Evolutionary conservation across 1,140 invertebrate genomes (phyloP).

Genomic region (Leptopilina boulardi): DNA sequence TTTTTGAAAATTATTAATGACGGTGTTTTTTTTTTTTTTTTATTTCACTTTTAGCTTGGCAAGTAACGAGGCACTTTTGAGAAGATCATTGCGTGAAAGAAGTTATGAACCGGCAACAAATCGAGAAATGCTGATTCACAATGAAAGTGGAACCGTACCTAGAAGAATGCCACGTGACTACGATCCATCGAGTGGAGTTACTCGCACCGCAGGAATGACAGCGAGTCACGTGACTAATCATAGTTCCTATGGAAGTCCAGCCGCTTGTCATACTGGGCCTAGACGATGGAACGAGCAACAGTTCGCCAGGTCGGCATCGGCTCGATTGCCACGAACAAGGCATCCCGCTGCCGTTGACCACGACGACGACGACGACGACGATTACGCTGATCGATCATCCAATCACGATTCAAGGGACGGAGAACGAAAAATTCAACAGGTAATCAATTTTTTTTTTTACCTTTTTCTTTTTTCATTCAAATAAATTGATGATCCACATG

Average conservation of each 20-base stretch:
- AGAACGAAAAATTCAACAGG: slow-evolving; percentile 82
- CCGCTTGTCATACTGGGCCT: slow-evolving; percentile 56
- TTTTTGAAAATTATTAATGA: too few species aligned
- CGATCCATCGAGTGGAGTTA: slow-evolving; percentile 52
- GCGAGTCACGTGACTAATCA: slow-evolving; percentile 50
- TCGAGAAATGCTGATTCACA: slow-evolving; percentile 62
- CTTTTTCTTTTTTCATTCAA: not conserved
- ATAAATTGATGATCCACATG: not conserved
- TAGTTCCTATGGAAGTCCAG: slow-evolving; percentile 47
- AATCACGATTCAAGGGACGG: slow-evolving; percentile 77
- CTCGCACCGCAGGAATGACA: slow-evolving; percentile 38
- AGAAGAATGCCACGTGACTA: slow-evolving; percentile 61
- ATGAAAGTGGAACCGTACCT: slow-evolving; percentile 61
- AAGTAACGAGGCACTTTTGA: slow-evolving; percentile 58
- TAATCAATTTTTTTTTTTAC: slow-evolving; percentile 44
- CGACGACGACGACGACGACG: slow-evolving; percentile 64
- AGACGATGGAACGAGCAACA: slow-evolving; percentile 74
- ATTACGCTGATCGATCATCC: slow-evolving; percentile 66
- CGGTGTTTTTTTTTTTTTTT: too few species aligned
- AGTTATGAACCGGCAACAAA: slow-evolving; percentile 60
- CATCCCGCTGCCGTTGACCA: slow-evolving; percentile 65
- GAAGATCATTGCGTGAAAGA: slow-evolving; percentile 68
- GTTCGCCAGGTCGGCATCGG: slow-evolving; percentile 87
- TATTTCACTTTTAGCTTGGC: slow-evolving; percentile 50
- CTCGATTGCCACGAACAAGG: slow-evolving; percentile 81